These are phyloP conservation scores for Hydropotes inermis DNA, from an alignment of 2,113 vertebrate species.

Conservation along the genomic window DNA sequence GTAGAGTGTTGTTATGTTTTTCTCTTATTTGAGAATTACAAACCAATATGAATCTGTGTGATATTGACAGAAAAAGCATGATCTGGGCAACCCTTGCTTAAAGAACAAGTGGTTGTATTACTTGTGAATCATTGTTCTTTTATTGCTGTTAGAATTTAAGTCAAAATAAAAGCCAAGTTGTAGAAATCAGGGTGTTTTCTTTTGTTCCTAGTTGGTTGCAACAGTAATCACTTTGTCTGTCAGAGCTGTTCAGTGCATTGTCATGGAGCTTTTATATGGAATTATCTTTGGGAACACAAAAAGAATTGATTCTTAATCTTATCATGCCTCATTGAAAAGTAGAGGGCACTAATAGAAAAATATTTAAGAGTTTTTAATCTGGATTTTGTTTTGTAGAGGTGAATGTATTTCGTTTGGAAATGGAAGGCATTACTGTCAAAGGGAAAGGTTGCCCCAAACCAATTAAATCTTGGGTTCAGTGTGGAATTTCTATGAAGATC, in stretches of 20 bases:
- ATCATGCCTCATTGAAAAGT: neutral
- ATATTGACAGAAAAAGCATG: neutral
- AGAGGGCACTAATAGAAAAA: neutral
- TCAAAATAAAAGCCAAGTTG: neutral
- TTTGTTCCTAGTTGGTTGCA: neutral
- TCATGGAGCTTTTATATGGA: neutral
- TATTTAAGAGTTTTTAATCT: conserved; percentile 41
- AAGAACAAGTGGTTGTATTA: neutral
- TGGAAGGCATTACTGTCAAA: conserved; percentile 96
- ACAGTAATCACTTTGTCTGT: neutral
- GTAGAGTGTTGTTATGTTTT: neutral
- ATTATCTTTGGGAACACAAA: neutral
- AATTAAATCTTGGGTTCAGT: conserved; percentile 98
- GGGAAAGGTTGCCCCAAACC: conserved; percentile 98
- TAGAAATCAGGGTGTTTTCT: neutral
- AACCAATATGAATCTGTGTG: neutral
- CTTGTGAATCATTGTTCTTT: neutral
- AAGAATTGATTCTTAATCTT: neutral
- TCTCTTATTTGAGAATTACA: neutral
- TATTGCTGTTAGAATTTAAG: neutral
- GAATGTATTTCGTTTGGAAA: conserved; percentile 89
- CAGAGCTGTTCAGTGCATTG: neutral
- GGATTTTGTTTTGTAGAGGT: conserved; percentile 87
- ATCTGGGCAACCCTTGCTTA: neutral
- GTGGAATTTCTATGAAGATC: conserved; percentile 99